phyloP scores from a whole-genome alignment of 2,113 vertebrate species.

The Ploceus nigricollis region DNA sequence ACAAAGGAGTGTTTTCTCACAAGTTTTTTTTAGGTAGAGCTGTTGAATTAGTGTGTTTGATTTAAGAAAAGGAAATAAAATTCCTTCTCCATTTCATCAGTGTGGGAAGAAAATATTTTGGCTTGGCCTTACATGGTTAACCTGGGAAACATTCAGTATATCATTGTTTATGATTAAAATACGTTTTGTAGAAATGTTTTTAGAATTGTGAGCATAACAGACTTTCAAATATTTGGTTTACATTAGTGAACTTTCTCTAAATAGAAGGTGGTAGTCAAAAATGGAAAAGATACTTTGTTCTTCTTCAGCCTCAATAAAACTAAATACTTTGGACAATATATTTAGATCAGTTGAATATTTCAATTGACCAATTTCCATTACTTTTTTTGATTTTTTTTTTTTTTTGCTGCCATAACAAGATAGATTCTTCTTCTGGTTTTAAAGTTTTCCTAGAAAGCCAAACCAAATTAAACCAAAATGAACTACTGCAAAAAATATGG shows the following conservation, averaged over 20 bases:
- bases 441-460: not conserved
- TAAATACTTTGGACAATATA: not conserved
- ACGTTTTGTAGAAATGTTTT: not conserved
- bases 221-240: not conserved
- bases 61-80: conserved; percentile 23
- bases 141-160: not conserved
- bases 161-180: not conserved
- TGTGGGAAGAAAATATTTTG: conserved; percentile 2
- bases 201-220: not conserved
- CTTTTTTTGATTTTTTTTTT: not conserved
- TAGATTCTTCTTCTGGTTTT: not conserved
- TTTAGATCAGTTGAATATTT: not conserved
- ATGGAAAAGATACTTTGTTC: not conserved
- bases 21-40: conserved; percentile 14
- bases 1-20: conserved; percentile 39
- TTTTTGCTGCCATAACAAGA: not conserved
- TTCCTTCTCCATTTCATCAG: conserved; percentile 22
- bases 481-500: not conserved
- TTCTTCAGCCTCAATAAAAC: not conserved
- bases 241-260: not conserved
- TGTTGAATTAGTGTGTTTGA: conserved; percentile 6
- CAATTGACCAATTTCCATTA: not conserved
- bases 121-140: not conserved
- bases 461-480: not conserved
- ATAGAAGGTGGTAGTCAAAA: not conserved